Conservation (phyloP, 2,888 invertebrate species). For the Hyposoter didymator region DNA sequence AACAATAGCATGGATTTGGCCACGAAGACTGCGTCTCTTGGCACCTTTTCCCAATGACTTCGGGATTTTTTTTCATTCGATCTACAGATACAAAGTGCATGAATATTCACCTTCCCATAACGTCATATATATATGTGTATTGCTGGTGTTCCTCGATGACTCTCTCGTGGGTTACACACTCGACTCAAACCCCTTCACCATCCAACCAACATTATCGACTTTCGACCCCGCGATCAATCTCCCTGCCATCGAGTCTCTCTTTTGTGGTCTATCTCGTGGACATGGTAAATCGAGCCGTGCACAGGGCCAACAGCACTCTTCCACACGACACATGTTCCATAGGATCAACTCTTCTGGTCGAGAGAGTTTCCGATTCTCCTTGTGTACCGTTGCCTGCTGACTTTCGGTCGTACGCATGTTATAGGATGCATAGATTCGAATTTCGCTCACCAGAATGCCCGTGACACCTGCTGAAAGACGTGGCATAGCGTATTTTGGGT, state of each 20-base stretch:
- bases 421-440: slow-evolving; percentile 23
- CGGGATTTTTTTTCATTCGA: neutral
- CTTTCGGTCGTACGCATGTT: neutral
- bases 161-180: slow-evolving; percentile 64
- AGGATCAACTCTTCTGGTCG: slow-evolving; percentile 29
- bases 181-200: slow-evolving; percentile 46
- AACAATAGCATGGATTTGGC: neutral
- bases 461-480: neutral
- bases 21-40: neutral
- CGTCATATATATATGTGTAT: slow-evolving; percentile 8
- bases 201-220: slow-evolving; percentile 67
- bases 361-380: slow-evolving; percentile 53
- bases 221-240: slow-evolving; percentile 66
- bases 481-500: neutral
- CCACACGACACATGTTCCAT: slow-evolving; percentile 26
- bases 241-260: slow-evolving; percentile 47
- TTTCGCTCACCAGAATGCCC: slow-evolving; percentile 18
- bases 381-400: slow-evolving; percentile 30
- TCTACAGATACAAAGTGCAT: neutral
- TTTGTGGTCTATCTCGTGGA: slow-evolving; percentile 69
- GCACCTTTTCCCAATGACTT: neutral
- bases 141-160: slow-evolving; percentile 62
- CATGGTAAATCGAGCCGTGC: slow-evolving; percentile 74
- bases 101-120: neutral
- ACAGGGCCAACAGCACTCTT: slow-evolving; percentile 58